Evolutionary conservation across 2,888 invertebrate genomes (phyloP).

Genomic region (Quadriops clusia): DNA sequence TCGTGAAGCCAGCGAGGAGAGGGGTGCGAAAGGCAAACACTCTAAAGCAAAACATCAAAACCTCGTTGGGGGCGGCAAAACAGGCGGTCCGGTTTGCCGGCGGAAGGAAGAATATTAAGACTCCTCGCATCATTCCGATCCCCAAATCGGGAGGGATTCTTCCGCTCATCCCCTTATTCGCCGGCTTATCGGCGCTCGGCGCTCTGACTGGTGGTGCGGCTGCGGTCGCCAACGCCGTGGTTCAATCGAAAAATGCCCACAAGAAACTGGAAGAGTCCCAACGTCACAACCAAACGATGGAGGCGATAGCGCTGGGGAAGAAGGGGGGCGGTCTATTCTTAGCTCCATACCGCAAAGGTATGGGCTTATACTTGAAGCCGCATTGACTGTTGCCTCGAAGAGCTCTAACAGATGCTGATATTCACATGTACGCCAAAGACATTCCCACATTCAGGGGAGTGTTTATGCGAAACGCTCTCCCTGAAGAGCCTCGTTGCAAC

Average conservation of each 20-base stretch:
- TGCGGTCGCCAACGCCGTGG: conserved; percentile 27
- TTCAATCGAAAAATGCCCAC: conserved; percentile 25
- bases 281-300: conserved; percentile 30
- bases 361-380: conserved; percentile 16
- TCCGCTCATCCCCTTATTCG: conserved; percentile 28
- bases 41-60: conserved; percentile 15
- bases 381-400: conserved; percentile 22
- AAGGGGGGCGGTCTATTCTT: conserved; percentile 25
- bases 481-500: conserved; percentile 15
- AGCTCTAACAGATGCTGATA: conserved; percentile 24
- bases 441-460: conserved; percentile 26
- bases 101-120: conserved; percentile 8
- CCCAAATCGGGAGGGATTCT: conserved; percentile 28
- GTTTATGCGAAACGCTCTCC: conserved; percentile 30
- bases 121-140: conserved; percentile 24
- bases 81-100: conserved; percentile 6
- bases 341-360: conserved; percentile 20
- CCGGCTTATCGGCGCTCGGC: conserved; percentile 27
- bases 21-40: too few species aligned
- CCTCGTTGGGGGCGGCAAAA: conserved; percentile 13
- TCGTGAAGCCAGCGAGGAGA: too few species aligned
- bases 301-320: conserved; percentile 24
- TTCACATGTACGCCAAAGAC: conserved; percentile 20
- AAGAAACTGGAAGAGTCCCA: conserved; percentile 24
- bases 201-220: conserved; percentile 28